Percentiles rank a stretch among this genome's conserved stretches.
Conservation (phyloP, 2,888 invertebrate genomes). For the Erebia ligea region DNA sequence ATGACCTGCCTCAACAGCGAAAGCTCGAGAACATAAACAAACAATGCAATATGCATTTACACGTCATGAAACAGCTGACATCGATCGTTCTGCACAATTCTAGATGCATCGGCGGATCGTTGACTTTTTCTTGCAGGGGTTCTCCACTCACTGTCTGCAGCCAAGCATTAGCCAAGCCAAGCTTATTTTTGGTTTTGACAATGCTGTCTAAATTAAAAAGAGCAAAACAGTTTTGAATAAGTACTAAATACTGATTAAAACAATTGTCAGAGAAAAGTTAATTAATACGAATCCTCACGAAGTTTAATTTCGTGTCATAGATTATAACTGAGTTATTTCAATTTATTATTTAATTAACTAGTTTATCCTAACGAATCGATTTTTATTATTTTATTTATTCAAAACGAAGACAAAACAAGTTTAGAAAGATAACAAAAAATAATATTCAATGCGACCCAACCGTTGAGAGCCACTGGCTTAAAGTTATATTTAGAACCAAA, state of each 20-base stretch:
- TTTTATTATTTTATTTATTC: not conserved
- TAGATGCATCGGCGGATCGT: not conserved
- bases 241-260: too few relatives aligned
- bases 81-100: not conserved
- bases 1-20: not conserved
- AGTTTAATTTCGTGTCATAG: too few relatives aligned
- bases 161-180: too few relatives aligned
- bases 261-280: too few relatives aligned
- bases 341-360: too few relatives aligned
- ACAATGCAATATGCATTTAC: not conserved
- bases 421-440: not conserved
- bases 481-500: not conserved
- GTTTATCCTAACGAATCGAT: too few relatives aligned
- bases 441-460: slow-evolving; percentile 7
- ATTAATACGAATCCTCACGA: too few relatives aligned
- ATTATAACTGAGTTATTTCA: too few relatives aligned
- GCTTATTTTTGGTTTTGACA: too few relatives aligned
- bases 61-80: slow-evolving; percentile 20
- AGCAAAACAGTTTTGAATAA: too few relatives aligned
- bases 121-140: not conserved
- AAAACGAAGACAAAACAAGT: not conserved
- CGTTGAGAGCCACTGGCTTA: slow-evolving; percentile 21
- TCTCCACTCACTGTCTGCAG: slow-evolving; percentile 5
- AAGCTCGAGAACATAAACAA: not conserved
- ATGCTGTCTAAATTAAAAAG: too few relatives aligned